These are phyloP conservation scores for Oedothorax gibbosus DNA, from an alignment of 1,140 invertebrate species.

Conservation along the genomic window DNA sequence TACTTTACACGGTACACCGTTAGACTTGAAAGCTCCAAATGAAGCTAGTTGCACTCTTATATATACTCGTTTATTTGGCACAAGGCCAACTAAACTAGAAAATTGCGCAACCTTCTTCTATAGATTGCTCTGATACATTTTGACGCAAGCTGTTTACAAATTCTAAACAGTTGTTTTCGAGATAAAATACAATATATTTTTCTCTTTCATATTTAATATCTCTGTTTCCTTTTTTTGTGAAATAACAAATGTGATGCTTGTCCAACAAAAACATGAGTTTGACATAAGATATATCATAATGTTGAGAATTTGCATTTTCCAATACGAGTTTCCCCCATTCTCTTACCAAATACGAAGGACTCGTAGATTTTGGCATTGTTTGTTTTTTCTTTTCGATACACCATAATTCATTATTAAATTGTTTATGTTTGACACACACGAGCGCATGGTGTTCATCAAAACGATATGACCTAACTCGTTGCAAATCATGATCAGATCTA, in stretches of 20 bases:
- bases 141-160: slow-evolving; percentile 12
- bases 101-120: not conserved
- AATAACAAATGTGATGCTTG: slow-evolving; percentile 30
- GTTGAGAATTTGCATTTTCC: not conserved
- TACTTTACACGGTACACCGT: too few relatives aligned
- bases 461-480: not conserved
- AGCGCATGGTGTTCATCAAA: not conserved
- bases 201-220: slow-evolving; percentile 31
- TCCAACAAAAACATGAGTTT: slow-evolving; percentile 17
- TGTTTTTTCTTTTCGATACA: not conserved
- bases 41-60: too few relatives aligned
- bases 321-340: not conserved
- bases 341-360: not conserved
- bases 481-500: not conserved
- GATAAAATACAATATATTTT: slow-evolving; percentile 15
- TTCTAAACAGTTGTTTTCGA: not conserved
- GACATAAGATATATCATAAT: slow-evolving; percentile 1
- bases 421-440: slow-evolving; percentile 5
- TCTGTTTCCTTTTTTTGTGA: not conserved
- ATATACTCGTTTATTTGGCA: too few relatives aligned
- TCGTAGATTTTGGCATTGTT: not conserved
- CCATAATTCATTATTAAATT: slow-evolving; percentile 5
- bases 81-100: too few relatives aligned
- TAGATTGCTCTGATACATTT: not conserved
- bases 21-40: too few relatives aligned